These are phyloP conservation scores for Speoplatyrhinus poulsoni DNA, from an alignment of 2,113 vertebrate genomes.

Conservation along the genomic window DNA sequence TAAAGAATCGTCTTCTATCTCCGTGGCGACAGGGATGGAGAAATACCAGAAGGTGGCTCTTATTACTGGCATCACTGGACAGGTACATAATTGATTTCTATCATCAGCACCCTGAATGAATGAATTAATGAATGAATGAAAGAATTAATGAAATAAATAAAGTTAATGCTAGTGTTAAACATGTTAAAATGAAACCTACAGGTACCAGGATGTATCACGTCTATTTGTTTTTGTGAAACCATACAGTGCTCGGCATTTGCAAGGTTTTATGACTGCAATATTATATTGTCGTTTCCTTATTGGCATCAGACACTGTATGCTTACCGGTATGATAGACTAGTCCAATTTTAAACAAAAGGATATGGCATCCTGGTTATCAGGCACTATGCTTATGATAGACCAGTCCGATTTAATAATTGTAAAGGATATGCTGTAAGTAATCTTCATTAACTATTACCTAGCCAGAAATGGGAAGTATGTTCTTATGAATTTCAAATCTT, in stretches of 20 bases:
- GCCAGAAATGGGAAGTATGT: background rate
- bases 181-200: too few relatives aligned
- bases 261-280: background rate
- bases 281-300: background rate
- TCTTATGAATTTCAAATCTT: background rate
- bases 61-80: conserved; percentile 78
- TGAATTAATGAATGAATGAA: background rate
- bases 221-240: too few relatives aligned
- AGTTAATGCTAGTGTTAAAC: background rate
- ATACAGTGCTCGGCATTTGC: background rate
- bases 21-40: conserved; percentile 6
- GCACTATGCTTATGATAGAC: background rate
- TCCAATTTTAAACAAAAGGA: too few relatives aligned
- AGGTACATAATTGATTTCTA: conserved; percentile 54
- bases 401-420: background rate
- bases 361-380: background rate
- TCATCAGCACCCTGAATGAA: background rate
- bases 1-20: background rate
- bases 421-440: background rate
- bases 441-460: background rate
- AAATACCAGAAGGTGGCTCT: conserved; percentile 66
- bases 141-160: background rate
- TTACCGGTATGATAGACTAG: too few relatives aligned
- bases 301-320: background rate
- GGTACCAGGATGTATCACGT: too few relatives aligned